phyloP scores from a whole-genome alignment of 2,797 vertebrate genomes.

The Phoxinus dragarum region DNA sequence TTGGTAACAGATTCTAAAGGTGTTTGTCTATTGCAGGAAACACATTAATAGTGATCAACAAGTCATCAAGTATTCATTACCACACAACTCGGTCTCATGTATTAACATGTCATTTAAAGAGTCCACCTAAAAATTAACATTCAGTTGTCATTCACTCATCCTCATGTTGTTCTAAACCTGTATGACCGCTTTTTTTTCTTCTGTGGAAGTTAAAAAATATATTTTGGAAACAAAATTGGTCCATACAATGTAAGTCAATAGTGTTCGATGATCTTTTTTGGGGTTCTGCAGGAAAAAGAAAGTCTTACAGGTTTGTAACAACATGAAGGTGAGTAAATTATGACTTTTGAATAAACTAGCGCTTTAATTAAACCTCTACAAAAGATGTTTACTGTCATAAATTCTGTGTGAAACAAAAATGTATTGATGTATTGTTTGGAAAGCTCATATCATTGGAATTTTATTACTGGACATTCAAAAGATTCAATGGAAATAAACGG shows the following conservation, averaged over 20 bases:
- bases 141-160: neutral
- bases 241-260: neutral
- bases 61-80: neutral
- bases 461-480: neutral
- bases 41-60: constrained; percentile 4
- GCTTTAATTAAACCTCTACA: neutral
- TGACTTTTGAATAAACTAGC: neutral
- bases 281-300: neutral
- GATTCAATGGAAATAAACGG: neutral
- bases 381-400: neutral
- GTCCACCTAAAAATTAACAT: neutral
- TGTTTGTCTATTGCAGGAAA: neutral
- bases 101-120: neutral
- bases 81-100: neutral
- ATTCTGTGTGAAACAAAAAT: neutral
- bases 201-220: neutral
- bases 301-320: neutral
- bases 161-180: neutral
- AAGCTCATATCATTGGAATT: neutral
- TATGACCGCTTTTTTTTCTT: neutral
- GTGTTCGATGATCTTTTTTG: neutral
- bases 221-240: neutral
- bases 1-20: constrained; percentile 34
- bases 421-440: neutral
- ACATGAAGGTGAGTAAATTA: neutral